A percentile compares a stretch with the other conserved stretches of the same genome.
phyloP scores from a whole-genome alignment of 2,113 vertebrate genomes.

The Thunnus thynnus region DNA sequence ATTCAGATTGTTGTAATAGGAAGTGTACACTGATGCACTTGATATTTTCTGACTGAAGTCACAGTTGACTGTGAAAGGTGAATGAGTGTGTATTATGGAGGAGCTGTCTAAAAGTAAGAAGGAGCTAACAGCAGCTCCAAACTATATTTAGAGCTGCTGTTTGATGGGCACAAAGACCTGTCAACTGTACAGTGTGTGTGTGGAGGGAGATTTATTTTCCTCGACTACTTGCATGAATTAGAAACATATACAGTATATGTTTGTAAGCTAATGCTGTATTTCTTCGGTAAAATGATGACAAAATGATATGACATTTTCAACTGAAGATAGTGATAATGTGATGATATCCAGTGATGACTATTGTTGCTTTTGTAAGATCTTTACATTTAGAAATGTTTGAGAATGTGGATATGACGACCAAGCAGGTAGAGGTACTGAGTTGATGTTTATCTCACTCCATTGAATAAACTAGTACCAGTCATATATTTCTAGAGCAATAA shows the following conservation, averaged over 20 bases:
- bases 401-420: not conserved
- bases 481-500: too few relatives aligned
- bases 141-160: constrained; percentile 33
- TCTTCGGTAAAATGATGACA: not conserved
- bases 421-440: not conserved
- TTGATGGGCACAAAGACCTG: constrained; percentile 28
- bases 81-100: constrained; percentile 39
- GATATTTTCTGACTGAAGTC: constrained; percentile 33
- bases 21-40: constrained; percentile 16
- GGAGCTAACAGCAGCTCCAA: constrained; percentile 27
- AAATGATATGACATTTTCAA: not conserved
- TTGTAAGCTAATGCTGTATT: not conserved
- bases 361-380: not conserved
- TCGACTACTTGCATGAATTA: not conserved
- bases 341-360: not conserved
- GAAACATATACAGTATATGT: not conserved
- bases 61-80: constrained; percentile 58
- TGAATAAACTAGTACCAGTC: not conserved
- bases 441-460: not conserved
- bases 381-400: not conserved
- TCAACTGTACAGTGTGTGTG: not conserved
- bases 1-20: constrained; percentile 16
- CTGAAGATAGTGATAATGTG: not conserved
- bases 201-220: not conserved
- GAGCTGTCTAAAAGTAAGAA: constrained; percentile 54